phyloP scores from a whole-genome alignment of 2,888 invertebrate species.

The Euphydryas editha region DNA sequence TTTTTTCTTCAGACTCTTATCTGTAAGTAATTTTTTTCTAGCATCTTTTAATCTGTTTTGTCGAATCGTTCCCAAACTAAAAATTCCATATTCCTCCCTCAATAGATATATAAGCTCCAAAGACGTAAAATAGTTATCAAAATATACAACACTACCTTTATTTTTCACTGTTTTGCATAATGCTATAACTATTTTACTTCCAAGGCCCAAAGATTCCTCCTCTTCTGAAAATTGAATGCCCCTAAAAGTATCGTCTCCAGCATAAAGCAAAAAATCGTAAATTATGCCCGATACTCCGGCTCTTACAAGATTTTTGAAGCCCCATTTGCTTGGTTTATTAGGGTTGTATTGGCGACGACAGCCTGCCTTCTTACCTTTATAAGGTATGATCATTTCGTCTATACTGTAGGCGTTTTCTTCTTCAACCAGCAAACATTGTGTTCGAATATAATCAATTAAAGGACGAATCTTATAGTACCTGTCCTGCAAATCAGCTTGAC shows the following conservation, averaged over 20 bases:
- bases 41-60: conserved; percentile 23
- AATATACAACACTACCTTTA: conserved; percentile 27
- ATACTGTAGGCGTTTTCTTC: conserved; percentile 43
- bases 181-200: conserved; percentile 42
- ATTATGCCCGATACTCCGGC: conserved; percentile 28
- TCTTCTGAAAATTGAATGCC: conserved; percentile 37
- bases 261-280: conserved; percentile 31
- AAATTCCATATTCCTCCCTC: conserved; percentile 26
- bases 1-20: conserved; percentile 25
- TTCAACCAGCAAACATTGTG: conserved; percentile 30
- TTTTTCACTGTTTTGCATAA: conserved; percentile 40
- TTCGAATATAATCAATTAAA: conserved; percentile 30
- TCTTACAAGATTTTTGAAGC: conserved; percentile 21
- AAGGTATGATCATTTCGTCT: conserved; percentile 50
- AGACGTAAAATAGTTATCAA: conserved; percentile 37
- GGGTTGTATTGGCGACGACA: conserved; percentile 44
- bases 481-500: conserved; percentile 29
- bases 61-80: conserved; percentile 26
- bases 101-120: conserved; percentile 17
- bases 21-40: conserved; percentile 7
- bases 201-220: conserved; percentile 41
- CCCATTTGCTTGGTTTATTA: conserved; percentile 31
- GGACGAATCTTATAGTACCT: conserved; percentile 37
- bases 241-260: conserved; percentile 32
- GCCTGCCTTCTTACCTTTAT: conserved; percentile 49